Percentiles rank a stretch among this genome's conserved stretches.
Evolutionary conservation across 2,888 invertebrate species (phyloP).

Genomic region (Athetis lepigone): DNA sequence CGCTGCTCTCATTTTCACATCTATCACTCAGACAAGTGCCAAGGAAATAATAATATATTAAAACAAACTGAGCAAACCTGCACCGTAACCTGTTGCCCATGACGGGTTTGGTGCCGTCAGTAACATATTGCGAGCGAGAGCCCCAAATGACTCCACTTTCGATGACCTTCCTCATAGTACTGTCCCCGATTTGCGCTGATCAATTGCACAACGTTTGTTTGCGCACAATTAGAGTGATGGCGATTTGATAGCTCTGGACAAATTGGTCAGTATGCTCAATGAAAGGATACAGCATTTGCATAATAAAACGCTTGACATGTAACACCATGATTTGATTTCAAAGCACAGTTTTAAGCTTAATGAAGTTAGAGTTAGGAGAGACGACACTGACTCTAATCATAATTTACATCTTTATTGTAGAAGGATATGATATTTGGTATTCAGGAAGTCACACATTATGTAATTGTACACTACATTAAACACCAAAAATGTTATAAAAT

Average conservation of each 20-base stretch:
- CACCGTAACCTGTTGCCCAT: conserved; percentile 61
- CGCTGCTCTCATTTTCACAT: conserved; percentile 40
- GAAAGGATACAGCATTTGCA: conserved; percentile 28
- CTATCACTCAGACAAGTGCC: conserved; percentile 53
- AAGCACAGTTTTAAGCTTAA: no score
- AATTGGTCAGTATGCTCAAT: conserved; percentile 26
- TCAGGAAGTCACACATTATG: conserved; percentile 8
- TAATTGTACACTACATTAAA: conserved; percentile 25
- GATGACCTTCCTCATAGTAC: conserved; percentile 68
- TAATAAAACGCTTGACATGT: neutral
- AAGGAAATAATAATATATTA: conserved; percentile 46
- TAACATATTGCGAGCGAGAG: conserved; percentile 59
- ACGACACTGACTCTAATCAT: neutral
- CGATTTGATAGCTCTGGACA: conserved; percentile 37
- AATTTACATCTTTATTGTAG: neutral
- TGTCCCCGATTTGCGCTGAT: conserved; percentile 69
- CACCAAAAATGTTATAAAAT: conserved; percentile 30
- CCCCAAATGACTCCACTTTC: conserved; percentile 72
- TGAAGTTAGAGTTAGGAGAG: no score
- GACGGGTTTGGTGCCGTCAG: conserved; percentile 63
- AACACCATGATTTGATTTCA: no score
- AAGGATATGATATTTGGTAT: conserved; percentile 1
- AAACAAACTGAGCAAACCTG: conserved; percentile 42
- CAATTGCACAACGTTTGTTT: conserved; percentile 65
- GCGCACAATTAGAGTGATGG: conserved; percentile 62